Evolutionary conservation across 1,140 invertebrate species (phyloP).

Genomic region (Bacillus rossius): DNA sequence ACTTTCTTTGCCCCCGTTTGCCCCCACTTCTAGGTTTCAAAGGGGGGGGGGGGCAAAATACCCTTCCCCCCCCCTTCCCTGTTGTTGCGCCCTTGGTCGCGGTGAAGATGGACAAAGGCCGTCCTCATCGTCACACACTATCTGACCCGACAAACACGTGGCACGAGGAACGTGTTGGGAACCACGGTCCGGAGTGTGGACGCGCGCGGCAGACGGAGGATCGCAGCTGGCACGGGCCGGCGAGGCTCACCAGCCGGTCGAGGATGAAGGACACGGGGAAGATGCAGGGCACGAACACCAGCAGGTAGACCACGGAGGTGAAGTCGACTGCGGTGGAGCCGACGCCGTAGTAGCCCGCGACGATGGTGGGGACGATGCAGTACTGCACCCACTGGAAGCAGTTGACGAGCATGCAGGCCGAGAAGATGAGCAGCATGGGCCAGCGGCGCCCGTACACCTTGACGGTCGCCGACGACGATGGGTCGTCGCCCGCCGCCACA

Average conservation of each 20-base stretch:
- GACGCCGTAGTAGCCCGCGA: constrained; percentile 70
- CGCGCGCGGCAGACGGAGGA: too few relatives aligned
- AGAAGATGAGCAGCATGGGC: constrained; percentile 83
- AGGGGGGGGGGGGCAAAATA: too few relatives aligned
- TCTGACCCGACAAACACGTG: too few relatives aligned
- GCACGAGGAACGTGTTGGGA: too few relatives aligned
- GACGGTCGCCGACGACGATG: constrained; percentile 42
- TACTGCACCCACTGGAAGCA: constrained; percentile 89
- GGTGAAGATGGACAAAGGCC: too few relatives aligned
- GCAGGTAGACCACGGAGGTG: constrained; percentile 98
- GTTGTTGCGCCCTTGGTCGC: too few relatives aligned
- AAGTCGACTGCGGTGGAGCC: constrained; percentile 74
- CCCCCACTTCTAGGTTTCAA: too few relatives aligned
- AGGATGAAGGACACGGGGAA: constrained; percentile 93
- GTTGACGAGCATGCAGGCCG: constrained; percentile 87
- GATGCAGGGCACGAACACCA: constrained; percentile 92
- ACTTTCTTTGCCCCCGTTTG: too few relatives aligned
- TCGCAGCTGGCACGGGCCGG: too few relatives aligned
- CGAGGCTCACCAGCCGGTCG: constrained; percentile 66
- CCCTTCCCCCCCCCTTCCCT: too few relatives aligned
- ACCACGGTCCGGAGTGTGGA: too few relatives aligned
- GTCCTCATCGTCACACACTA: too few relatives aligned
- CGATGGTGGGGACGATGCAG: constrained; percentile 76
- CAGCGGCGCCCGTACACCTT: constrained; percentile 75
- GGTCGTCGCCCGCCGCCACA: not conserved